phyloP scores from a whole-genome alignment of 2,888 invertebrate species.

The Urechis unicinctus region DNA sequence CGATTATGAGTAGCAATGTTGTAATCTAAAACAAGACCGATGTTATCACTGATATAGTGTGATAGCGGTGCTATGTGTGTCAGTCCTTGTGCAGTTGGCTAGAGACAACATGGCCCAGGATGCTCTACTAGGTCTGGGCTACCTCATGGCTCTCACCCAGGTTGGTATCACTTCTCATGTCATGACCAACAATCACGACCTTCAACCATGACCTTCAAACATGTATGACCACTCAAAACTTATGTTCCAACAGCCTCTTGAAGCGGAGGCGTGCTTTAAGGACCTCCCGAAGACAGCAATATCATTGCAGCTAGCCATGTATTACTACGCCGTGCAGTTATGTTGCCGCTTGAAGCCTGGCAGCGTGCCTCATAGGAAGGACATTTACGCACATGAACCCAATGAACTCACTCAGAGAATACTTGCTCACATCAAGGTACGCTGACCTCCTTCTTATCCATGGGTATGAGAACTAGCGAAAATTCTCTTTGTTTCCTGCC shows the following conservation, averaged over 20 bases:
- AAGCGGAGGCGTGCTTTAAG: conserved; percentile 44
- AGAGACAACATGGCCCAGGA: conserved; percentile 54
- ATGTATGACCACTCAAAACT: not conserved
- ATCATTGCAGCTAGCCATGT: conserved; percentile 48
- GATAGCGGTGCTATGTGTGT: not conserved
- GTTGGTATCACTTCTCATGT: conserved; percentile 17
- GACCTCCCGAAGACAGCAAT: conserved; percentile 46
- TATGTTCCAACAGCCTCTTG: conserved; percentile 27
- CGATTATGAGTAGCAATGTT: too few species aligned
- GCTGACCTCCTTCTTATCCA: too few species aligned
- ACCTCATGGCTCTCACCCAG: conserved; percentile 53
- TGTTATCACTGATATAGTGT: not conserved
- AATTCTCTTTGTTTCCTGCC: too few species aligned
- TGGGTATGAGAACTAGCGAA: too few species aligned
- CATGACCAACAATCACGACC: not conserved
- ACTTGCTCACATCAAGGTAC: conserved; percentile 6
- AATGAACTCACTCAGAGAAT: conserved; percentile 30
- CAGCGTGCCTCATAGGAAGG: conserved; percentile 19
- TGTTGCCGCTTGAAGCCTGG: conserved; percentile 26
- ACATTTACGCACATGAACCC: conserved; percentile 27
- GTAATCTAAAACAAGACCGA: too few species aligned
- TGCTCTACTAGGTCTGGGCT: conserved; percentile 54
- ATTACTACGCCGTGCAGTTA: conserved; percentile 49
- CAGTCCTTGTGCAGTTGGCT: conserved; percentile 49
- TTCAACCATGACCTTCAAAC: not conserved